Evolutionary conservation across 1,140 invertebrate genomes (phyloP).

Genomic region (Drosophila sucinea): DNA sequence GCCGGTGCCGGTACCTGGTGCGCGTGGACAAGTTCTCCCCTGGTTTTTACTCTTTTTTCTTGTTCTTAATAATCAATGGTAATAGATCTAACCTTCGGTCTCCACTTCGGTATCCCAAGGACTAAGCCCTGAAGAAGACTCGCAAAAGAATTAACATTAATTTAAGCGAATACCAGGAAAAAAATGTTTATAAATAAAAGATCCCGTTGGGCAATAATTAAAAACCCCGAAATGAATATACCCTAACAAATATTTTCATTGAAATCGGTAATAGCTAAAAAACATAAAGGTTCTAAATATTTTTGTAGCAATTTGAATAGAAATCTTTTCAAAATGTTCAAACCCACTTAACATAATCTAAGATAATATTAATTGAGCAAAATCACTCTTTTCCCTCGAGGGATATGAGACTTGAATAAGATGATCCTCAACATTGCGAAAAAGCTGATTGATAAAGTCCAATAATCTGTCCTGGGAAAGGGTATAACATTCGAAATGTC

Average conservation of each 20-base stretch:
- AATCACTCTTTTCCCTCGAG: too few species aligned
- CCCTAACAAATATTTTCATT: neutral
- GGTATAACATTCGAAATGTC: neutral
- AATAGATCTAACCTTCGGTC: slow-evolving; percentile 55
- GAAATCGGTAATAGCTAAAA: too few species aligned
- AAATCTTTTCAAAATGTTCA: too few species aligned
- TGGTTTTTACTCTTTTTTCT: slow-evolving; percentile 18
- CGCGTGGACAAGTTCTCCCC: slow-evolving; percentile 23
- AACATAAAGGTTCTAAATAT: too few species aligned
- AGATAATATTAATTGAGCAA: too few species aligned
- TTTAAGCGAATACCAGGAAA: slow-evolving; percentile 42
- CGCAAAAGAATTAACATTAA: slow-evolving; percentile 43
- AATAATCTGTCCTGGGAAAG: neutral
- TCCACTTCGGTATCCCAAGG: slow-evolving; percentile 47
- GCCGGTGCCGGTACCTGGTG: neutral
- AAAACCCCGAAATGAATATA: neutral
- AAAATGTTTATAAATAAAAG: slow-evolving; percentile 12
- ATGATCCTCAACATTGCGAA: too few species aligned
- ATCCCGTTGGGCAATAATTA: neutral
- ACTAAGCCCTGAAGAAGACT: slow-evolving; percentile 19
- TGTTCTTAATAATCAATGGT: slow-evolving; percentile 45
- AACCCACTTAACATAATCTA: too few species aligned
- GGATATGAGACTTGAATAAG: too few species aligned
- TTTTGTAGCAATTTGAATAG: too few species aligned
- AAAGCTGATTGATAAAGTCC: neutral